These are phyloP conservation scores for Nycteola revayana DNA, from an alignment of 2,888 invertebrate species.

Conservation along the genomic window DNA sequence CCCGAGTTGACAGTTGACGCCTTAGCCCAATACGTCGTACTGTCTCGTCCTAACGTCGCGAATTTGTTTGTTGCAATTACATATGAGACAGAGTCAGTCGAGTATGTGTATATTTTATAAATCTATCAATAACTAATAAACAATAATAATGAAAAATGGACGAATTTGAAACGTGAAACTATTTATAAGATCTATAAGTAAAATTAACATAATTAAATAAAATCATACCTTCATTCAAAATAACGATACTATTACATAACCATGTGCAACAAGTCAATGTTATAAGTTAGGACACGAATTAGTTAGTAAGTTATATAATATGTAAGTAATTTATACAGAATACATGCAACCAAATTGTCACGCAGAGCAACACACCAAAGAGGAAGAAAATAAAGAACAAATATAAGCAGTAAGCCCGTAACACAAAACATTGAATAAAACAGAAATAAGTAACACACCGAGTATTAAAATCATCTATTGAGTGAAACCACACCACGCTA, in stretches of 20 bases:
- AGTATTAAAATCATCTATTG: constrained; percentile 38
- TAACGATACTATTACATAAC: too few relatives aligned
- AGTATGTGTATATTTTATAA: too few relatives aligned
- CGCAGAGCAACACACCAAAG: constrained; percentile 72
- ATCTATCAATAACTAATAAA: too few relatives aligned
- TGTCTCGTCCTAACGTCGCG: too few relatives aligned
- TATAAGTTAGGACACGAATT: constrained; percentile 28
- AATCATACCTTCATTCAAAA: neutral
- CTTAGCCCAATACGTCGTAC: too few relatives aligned
- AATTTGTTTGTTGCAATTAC: too few relatives aligned
- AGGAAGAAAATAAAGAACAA: constrained; percentile 46
- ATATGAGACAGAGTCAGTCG: too few relatives aligned
- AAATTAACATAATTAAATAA: neutral
- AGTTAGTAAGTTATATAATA: constrained; percentile 48
- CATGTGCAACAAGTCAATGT: constrained; percentile 1
- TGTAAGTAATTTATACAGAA: constrained; percentile 25
- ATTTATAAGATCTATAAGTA: neutral
- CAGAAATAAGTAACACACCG: constrained; percentile 25
- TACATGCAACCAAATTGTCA: constrained; percentile 51
- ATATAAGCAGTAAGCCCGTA: constrained; percentile 55
- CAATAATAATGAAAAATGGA: too few relatives aligned
- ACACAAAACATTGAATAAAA: constrained; percentile 41
- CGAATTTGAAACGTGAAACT: too few relatives aligned
- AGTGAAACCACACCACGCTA: constrained; percentile 74
- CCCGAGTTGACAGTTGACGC: too few relatives aligned